A percentile compares a stretch with the other conserved stretches of the same genome.
phyloP scores from a whole-genome alignment of 2,888 invertebrate species.

The Siphlonurus alternatus region DNA sequence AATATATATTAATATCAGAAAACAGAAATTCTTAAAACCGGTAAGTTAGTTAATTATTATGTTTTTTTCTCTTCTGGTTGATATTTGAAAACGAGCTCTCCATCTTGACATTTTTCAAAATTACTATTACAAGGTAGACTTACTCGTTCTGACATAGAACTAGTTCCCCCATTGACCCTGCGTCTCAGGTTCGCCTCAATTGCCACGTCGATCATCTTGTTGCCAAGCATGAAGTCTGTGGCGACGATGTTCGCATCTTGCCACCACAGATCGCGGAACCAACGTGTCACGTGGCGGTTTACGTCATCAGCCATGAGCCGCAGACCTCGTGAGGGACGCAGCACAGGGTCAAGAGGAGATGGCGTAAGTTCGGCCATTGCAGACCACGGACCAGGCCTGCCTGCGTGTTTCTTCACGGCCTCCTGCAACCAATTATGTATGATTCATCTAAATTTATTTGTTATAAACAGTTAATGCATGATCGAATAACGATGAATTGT shows the following conservation, averaged over 20 bases:
- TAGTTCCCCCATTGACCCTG: not conserved
- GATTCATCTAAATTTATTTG: too few relatives aligned
- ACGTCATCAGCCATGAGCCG: constrained; percentile 29
- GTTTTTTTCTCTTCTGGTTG: too few relatives aligned
- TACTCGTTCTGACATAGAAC: too few relatives aligned
- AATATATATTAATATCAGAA: too few relatives aligned
- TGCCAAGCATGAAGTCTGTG: constrained; percentile 33
- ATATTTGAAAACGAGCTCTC: too few relatives aligned
- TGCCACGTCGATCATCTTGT: constrained; percentile 30
- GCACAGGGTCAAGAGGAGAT: constrained; percentile 26
- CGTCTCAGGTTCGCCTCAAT: constrained; percentile 26
- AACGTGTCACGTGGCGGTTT: constrained; percentile 27
- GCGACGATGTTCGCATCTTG: constrained; percentile 30
- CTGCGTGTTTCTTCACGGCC: not conserved
- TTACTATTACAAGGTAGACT: too few relatives aligned
- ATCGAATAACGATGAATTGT: too few relatives aligned
- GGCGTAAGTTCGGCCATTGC: constrained; percentile 36
- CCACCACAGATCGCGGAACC: constrained; percentile 28
- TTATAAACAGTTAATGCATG: too few relatives aligned
- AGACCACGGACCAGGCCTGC: constrained; percentile 21
- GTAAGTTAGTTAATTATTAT: too few relatives aligned
- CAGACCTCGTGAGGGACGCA: constrained; percentile 27
- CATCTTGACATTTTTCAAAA: too few relatives aligned
- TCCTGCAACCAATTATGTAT: too few relatives aligned
- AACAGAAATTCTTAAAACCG: too few relatives aligned